These are phyloP conservation scores for Pediacus dermestoides DNA, from an alignment of 2,888 invertebrate genomes.

Conservation along the genomic window DNA sequence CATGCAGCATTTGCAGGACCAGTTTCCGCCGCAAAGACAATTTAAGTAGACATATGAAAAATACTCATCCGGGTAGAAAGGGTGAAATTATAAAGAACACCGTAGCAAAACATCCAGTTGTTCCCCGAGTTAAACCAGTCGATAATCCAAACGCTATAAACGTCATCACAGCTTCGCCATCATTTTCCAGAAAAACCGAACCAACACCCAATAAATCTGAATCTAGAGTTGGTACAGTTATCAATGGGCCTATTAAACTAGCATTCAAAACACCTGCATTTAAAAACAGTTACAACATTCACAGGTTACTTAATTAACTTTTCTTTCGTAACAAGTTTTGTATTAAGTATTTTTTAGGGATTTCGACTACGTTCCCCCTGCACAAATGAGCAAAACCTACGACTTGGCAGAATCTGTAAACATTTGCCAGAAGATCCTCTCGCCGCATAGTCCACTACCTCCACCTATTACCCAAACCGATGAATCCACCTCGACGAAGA, in stretches of 20 bases:
- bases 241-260: constrained; percentile 53
- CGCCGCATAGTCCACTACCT: constrained; percentile 33
- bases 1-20: constrained; percentile 67
- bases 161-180: constrained; percentile 44
- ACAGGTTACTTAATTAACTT: too few species aligned
- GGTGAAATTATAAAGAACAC: constrained; percentile 37
- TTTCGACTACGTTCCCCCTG: constrained; percentile 35
- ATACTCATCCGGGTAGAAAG: constrained; percentile 63
- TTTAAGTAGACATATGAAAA: constrained; percentile 69
- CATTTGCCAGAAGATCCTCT: constrained; percentile 45
- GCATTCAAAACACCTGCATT: constrained; percentile 50
- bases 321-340: constrained; percentile 7
- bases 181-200: constrained; percentile 28
- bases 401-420: constrained; percentile 42
- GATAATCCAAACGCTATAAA: constrained; percentile 50
- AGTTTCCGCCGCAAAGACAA: constrained; percentile 75
- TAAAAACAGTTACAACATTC: constrained; percentile 48
- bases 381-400: constrained; percentile 36
- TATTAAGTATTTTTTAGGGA: constrained; percentile 34
- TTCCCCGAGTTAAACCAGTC: constrained; percentile 23
- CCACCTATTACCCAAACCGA: constrained; percentile 12
- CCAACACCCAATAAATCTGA: constrained; percentile 24
- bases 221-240: constrained; percentile 42
- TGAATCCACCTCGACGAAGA: constrained; percentile 32
- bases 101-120: constrained; percentile 22